A percentile compares a stretch with the other conserved stretches of the same genome.
Evolutionary conservation across 2,888 invertebrate genomes (phyloP).

Genomic region (Mythimna ferrago): DNA sequence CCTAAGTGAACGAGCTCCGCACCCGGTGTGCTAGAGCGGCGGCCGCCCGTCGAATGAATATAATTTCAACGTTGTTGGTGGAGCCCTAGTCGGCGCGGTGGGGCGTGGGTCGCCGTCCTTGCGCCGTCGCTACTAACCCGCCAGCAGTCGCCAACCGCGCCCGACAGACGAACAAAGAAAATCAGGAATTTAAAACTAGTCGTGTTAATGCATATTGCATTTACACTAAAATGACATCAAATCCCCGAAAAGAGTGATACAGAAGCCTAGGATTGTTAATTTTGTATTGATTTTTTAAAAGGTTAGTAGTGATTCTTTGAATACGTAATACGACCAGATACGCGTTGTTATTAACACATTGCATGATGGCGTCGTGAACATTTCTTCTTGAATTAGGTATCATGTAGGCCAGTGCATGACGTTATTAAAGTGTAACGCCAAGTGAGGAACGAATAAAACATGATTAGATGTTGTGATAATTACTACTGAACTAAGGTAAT

Average conservation of each 20-base stretch:
- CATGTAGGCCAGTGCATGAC: conserved; percentile 57
- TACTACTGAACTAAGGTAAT: conserved; percentile 15
- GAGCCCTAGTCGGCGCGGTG: conserved; percentile 71
- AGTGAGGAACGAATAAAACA: conserved; percentile 52
- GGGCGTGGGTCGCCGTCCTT: conserved; percentile 77
- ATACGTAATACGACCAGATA: conserved; percentile 59
- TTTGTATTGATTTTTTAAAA: conserved; percentile 65
- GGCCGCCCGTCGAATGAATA: conserved; percentile 72
- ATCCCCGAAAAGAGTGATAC: conserved; percentile 66
- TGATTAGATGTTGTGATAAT: conserved; percentile 35
- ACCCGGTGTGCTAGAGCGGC: conserved; percentile 55
- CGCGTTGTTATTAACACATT: conserved; percentile 53
- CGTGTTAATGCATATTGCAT: conserved; percentile 66
- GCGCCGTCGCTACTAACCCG: conserved; percentile 66
- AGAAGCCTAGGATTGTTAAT: conserved; percentile 70
- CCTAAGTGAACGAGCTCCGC: conserved; percentile 35
- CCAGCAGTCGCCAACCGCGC: conserved; percentile 76
- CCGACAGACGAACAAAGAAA: conserved; percentile 71
- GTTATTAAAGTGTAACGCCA: conserved; percentile 46
- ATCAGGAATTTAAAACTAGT: conserved; percentile 65
- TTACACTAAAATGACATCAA: conserved; percentile 70
- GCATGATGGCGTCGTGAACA: conserved; percentile 69
- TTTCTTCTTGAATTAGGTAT: conserved; percentile 42
- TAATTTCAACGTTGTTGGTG: conserved; percentile 62
- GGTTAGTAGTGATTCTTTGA: conserved; percentile 80